phyloP scores from a whole-genome alignment of 53 echinoderm and acorn worm genomes.

The Echinometra lucunter region DNA sequence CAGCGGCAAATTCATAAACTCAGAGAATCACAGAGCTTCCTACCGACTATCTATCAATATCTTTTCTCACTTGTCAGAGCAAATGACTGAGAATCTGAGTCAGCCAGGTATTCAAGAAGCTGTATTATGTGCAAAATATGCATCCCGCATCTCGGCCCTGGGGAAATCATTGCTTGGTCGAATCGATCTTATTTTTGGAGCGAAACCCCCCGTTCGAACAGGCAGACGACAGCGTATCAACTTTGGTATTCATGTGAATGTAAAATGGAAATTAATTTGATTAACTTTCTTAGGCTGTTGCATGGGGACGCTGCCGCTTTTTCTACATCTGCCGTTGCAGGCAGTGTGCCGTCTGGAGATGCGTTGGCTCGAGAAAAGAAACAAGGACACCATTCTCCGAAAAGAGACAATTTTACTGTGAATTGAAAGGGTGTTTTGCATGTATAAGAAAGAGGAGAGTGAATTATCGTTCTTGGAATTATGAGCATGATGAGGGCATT shows the following conservation, averaged over 20 bases:
- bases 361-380: neutral
- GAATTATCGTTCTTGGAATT: neutral
- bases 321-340: neutral
- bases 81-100: neutral
- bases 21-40: neutral
- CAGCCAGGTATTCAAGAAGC: neutral
- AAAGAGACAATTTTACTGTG: too few species aligned
- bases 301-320: neutral
- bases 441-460: neutral
- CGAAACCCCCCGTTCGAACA: slow-evolving; percentile 12
- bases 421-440: too few species aligned
- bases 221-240: slow-evolving; percentile 32
- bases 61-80: neutral
- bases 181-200: slow-evolving; percentile 42
- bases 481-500: neutral
- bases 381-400: neutral
- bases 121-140: slow-evolving; percentile 33
- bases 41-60: slow-evolving; percentile 15
- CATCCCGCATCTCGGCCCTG: neutral
- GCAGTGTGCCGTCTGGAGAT: neutral
- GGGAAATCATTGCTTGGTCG: slow-evolving; percentile 55
- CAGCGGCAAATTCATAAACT: neutral
- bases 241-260: neutral
- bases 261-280: slow-evolving; percentile 40
- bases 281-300: slow-evolving; percentile 28